Percentiles rank a stretch among this genome's conserved stretches.
These are phyloP conservation scores for Epirrhoe alternata DNA, from an alignment of 2,888 invertebrate genomes.

Conservation along the genomic window DNA sequence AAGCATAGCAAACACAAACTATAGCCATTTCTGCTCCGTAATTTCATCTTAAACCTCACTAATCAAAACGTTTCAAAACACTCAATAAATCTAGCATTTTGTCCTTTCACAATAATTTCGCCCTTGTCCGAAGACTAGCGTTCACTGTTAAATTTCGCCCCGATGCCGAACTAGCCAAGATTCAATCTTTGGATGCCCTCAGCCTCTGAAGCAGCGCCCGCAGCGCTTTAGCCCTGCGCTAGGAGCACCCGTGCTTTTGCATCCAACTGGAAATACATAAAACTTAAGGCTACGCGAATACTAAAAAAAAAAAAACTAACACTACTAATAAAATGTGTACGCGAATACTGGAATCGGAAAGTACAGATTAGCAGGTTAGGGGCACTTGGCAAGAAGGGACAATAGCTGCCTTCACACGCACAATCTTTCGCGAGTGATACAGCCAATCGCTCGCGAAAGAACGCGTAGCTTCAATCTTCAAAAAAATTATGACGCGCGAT, in stretches of 20 bases:
- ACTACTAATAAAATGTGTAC: no score
- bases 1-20: background rate
- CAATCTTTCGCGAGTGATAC: no score
- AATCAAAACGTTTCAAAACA: slow-evolving; percentile 8
- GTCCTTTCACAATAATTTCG: slow-evolving; percentile 10
- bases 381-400: no score
- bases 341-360: no score
- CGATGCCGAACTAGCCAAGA: slow-evolving; percentile 23
- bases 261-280: slow-evolving; percentile 85
- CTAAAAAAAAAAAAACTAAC: no score
- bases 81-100: slow-evolving; percentile 20
- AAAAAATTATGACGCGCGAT: no score
- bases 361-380: no score
- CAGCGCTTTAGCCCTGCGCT: slow-evolving; percentile 84
- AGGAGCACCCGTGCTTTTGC: slow-evolving; percentile 87
- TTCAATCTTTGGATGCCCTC: slow-evolving; percentile 28
- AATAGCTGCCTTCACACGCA: no score
- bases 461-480: no score
- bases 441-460: no score
- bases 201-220: slow-evolving; percentile 91
- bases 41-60: background rate
- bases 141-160: slow-evolving; percentile 21
- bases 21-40: background rate
- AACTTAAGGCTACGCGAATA: background rate
- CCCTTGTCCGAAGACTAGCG: background rate